Evolutionary conservation across 2,888 invertebrate species (phyloP).

Genomic region (Teinopalpus imperialis): DNA sequence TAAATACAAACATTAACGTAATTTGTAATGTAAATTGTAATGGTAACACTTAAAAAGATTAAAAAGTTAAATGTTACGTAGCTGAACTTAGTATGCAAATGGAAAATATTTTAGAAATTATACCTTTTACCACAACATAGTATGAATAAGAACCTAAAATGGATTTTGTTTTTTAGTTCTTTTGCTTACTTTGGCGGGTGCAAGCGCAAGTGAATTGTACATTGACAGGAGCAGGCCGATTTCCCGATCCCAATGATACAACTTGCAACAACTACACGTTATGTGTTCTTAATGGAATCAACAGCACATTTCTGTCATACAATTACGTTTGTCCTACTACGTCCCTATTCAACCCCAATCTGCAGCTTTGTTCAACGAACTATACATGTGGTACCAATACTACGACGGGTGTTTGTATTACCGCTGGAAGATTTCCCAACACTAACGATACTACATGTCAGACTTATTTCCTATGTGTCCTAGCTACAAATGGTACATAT

Average conservation of each 20-base stretch:
- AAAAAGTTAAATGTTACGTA: too few species aligned
- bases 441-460: constrained; percentile 43
- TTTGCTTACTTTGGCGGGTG: constrained; percentile 1
- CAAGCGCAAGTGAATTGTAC: constrained; percentile 33
- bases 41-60: too few species aligned
- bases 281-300: constrained; percentile 35
- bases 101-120: too few species aligned
- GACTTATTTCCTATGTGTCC: constrained; percentile 43
- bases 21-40: too few species aligned
- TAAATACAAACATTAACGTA: too few species aligned
- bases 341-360: constrained; percentile 39
- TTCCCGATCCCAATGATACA: constrained; percentile 42
- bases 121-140: too few species aligned
- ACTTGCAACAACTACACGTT: constrained; percentile 46
- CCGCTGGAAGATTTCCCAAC: constrained; percentile 41
- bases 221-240: constrained; percentile 38
- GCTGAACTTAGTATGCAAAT: too few species aligned
- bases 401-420: constrained; percentile 35
- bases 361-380: constrained; percentile 36
- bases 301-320: constrained; percentile 31
- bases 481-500: constrained; percentile 36
- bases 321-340: constrained; percentile 39
- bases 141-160: too few species aligned
- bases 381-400: constrained; percentile 50
- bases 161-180: too few species aligned